Conservation (phyloP, 2,888 invertebrate genomes). For the Yponomeuta malinellus region DNA sequence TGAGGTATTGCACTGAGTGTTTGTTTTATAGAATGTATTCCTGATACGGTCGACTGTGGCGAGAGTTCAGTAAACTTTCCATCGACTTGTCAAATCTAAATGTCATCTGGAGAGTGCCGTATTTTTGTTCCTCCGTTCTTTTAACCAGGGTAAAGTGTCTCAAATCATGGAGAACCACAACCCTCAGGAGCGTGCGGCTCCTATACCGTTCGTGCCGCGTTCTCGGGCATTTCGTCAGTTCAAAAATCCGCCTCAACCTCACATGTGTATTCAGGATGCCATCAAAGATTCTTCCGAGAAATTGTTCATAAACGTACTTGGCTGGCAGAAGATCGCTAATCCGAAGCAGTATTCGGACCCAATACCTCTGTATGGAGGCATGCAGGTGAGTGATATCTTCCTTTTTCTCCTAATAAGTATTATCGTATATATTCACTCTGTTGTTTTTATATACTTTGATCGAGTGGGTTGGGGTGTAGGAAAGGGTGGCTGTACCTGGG, state of each 20-base stretch:
- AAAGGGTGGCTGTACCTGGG: too few species aligned
- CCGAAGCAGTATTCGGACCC: slow-evolving; percentile 80
- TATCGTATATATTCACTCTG: too few species aligned
- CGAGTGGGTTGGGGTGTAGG: too few species aligned
- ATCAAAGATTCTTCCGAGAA: slow-evolving; percentile 77
- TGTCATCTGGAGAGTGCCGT: slow-evolving; percentile 10
- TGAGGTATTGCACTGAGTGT: not conserved
- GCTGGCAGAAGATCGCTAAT: slow-evolving; percentile 83
- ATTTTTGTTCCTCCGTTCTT: slow-evolving; percentile 1
- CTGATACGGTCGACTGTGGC: not conserved
- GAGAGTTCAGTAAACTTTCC: slow-evolving; percentile 61
- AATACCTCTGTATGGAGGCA: slow-evolving; percentile 83
- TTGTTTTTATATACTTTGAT: slow-evolving; percentile 4
- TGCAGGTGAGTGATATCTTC: slow-evolving; percentile 68
- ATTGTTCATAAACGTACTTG: slow-evolving; percentile 80
- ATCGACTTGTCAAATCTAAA: slow-evolving; percentile 34
- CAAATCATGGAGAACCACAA: slow-evolving; percentile 57
- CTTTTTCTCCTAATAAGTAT: too few species aligned
- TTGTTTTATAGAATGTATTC: not conserved
- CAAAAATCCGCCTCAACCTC: slow-evolving; percentile 84
- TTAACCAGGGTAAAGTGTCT: not conserved
- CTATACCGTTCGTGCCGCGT: slow-evolving; percentile 74
- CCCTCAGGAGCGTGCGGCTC: slow-evolving; percentile 58
- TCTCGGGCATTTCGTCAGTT: slow-evolving; percentile 80
- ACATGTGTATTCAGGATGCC: slow-evolving; percentile 82